Evolutionary conservation across 2,113 vertebrate species (phyloP), one percentile per base, ranked within the genome.

Genomic region (Lophura nycthemera): DNA sequence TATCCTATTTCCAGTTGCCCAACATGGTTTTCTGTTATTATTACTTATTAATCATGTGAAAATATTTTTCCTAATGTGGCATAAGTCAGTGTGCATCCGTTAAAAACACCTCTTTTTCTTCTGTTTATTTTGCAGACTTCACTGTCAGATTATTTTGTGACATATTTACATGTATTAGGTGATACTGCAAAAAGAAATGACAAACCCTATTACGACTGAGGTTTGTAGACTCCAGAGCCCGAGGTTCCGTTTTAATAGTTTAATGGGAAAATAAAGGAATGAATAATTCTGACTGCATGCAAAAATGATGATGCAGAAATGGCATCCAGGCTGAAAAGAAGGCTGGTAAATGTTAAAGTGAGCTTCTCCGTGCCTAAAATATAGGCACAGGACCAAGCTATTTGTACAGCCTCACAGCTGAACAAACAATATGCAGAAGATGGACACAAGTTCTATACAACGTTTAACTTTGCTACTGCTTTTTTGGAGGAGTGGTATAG

Each of bases 381-480:
- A 92, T 48, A 89, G 86, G 63, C 70, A 32, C 9, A 75, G 30
- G 69, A 69, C 69, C 60, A 57, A 86, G 70, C 24, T 82, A 76
- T 79, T 94, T 92, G 69, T 90, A 86, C 61, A 1, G 1, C 30
- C 88, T 73, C 88, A 79, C 92, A 96, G 96, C 92, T 94, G 96
- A 94, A 84, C 71, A 96, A 96, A 93, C 94, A 93, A 69, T 13
- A 72, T 45, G 61, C 59, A 96, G 61, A 95, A 90, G 77, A 92
- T 11, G 93, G 77, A 66, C 43, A 89, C 1, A 21, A 86, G 66
- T 43, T 82, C 77, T 65, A 22, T 40, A 75, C 47, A 88, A 82
- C 34, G 45, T 86, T 43, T 63, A 73, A 30, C 57, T 81, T 86
- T 19, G 3, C 45, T 32, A 81, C 34, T 47, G 24, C 7, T 77